Evolutionary conservation across 2,113 vertebrate genomes (phyloP), one percentile per base, ranked within the genome.

Genomic region (Psittacus erithacus): DNA sequence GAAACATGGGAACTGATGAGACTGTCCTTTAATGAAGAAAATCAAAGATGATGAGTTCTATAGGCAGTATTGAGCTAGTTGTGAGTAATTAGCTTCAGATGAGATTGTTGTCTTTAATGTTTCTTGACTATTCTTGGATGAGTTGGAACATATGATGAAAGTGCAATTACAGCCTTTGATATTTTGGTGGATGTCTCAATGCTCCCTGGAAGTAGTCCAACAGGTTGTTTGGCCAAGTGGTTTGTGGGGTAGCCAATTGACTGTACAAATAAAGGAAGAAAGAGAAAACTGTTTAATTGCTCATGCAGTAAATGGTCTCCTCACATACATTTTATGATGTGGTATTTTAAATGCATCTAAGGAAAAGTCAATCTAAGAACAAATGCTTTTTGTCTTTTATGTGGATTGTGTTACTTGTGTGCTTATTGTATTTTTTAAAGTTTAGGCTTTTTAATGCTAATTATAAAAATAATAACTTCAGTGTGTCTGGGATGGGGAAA

Each of bases 81-180:
- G 92, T 82, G 88, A 97, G 80, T 92, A 95, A 97, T 96, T 92
- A 89, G 88, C 91, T 95, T 90, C 95, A 96, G 86, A 96, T 96
- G 95, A 90, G 62, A 70, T 92, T 92, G 49, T 43, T 57, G 90
- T 95, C 93, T 95, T 95, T 94, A 95, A 95, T 95, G 92, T 92
- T 79, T 89, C 69, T 93, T 87, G 78, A 90, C 86, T 95, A 55
- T 82, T 73, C 82, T 91, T 93, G 83, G 67, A 92, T 87, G 92
- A 95, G 71, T 79, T 88, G 79, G 73, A 94, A 86, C 55, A 91
- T 41, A 85, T 1, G 29, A 95, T 96, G 88, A 93, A 97, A 95
- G 79, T 93, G 68, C 77, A 95, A 94, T 95, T 94, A 43, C 60
- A 93, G 65, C 23, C 69, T 96, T 96, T 97, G 90, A 97, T 95